phyloP scores from a whole-genome alignment of 2,888 invertebrate genomes.

The Xylota segnis region DNA sequence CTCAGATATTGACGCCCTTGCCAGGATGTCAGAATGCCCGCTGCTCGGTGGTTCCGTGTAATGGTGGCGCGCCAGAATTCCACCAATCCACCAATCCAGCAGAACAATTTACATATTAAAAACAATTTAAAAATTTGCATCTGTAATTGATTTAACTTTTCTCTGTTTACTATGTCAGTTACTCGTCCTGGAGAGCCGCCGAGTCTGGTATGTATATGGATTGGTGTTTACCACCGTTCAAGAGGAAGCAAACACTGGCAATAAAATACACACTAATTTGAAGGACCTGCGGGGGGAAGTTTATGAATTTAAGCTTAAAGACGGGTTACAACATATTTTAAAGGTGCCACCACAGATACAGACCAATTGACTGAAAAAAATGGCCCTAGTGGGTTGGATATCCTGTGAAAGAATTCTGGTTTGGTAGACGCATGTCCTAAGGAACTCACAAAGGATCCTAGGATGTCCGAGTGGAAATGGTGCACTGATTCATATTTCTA shows the following conservation, averaged over 20 bases:
- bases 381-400: too few relatives aligned
- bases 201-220: not conserved
- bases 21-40: not conserved
- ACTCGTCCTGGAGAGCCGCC: too few relatives aligned
- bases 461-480: too few relatives aligned
- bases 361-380: too few relatives aligned
- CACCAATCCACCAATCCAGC: constrained; percentile 6
- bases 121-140: constrained; percentile 61
- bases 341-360: too few relatives aligned
- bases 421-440: too few relatives aligned
- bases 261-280: constrained; percentile 8
- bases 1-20: constrained; percentile 25
- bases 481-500: too few relatives aligned
- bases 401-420: too few relatives aligned
- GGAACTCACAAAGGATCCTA: too few relatives aligned
- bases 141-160: constrained; percentile 56
- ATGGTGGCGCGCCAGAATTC: not conserved
- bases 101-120: constrained; percentile 43
- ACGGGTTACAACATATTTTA: too few relatives aligned
- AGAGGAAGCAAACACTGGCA: not conserved
- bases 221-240: constrained; percentile 9
- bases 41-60: not conserved
- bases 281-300: not conserved
- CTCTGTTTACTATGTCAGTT: constrained; percentile 30
- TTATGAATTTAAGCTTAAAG: too few relatives aligned